phyloP scores from a whole-genome alignment of 2,888 invertebrate species.

The Spilosoma lubricipeda region DNA sequence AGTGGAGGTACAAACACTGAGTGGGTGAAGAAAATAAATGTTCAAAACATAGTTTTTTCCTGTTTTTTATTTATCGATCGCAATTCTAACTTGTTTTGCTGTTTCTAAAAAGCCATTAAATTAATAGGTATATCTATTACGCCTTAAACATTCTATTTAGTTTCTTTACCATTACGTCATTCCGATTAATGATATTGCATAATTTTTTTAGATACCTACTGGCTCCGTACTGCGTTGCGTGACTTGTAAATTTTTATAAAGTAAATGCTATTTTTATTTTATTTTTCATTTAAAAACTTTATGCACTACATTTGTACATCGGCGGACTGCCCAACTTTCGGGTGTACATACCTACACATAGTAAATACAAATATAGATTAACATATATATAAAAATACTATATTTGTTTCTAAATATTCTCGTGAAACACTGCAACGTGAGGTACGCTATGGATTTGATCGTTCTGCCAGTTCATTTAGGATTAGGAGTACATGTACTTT shows the following conservation, averaged over 20 bases:
- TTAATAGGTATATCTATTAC: neutral
- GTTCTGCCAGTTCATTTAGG: no score
- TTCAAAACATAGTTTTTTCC: neutral
- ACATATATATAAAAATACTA: no score
- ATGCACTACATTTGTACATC: no score
- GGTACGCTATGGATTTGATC: no score
- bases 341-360: no score
- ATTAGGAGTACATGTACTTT: no score
- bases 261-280: neutral
- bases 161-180: neutral
- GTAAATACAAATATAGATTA: no score
- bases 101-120: neutral
- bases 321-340: no score
- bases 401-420: no score
- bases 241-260: neutral
- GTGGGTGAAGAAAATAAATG: neutral
- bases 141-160: neutral
- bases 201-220: neutral
- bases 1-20: neutral
- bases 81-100: neutral
- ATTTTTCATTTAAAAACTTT: no score
- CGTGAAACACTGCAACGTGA: no score
- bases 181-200: neutral
- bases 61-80: neutral
- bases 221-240: neutral